Conservation (phyloP, 2,888 invertebrate species). For the Osmoderma eremita region DNA sequence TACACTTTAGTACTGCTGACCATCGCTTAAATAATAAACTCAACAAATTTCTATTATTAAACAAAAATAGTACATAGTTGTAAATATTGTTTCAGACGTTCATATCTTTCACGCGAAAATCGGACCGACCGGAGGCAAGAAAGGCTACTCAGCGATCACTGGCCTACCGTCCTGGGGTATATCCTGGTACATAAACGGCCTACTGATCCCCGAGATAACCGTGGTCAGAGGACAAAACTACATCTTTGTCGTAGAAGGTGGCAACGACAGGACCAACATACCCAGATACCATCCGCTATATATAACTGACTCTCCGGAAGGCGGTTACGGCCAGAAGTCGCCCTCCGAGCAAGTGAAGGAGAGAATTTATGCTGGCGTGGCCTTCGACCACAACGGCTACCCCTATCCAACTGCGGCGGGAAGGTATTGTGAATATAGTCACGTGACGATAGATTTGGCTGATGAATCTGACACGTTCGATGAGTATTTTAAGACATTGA, state of each 20-base stretch:
- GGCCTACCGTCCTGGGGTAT: constrained; percentile 89
- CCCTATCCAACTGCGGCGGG: constrained; percentile 85
- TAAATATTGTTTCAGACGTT: constrained; percentile 61
- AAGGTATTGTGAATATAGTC: constrained; percentile 88
- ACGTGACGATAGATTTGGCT: constrained; percentile 80
- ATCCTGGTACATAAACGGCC: constrained; percentile 92
- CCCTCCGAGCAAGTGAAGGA: constrained; percentile 76
- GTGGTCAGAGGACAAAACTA: constrained; percentile 89
- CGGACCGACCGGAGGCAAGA: constrained; percentile 84
- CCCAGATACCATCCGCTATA: constrained; percentile 92
- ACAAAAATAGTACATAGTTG: no score
- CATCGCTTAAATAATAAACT: no score
- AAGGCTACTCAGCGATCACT: constrained; percentile 84
- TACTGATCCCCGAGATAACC: constrained; percentile 87
- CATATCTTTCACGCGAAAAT: constrained; percentile 78
- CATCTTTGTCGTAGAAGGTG: constrained; percentile 87
- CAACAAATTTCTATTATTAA: no score
- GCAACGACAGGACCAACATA: constrained; percentile 81
- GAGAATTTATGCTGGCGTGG: constrained; percentile 81
- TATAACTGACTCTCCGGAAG: constrained; percentile 86
- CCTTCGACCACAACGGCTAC: constrained; percentile 78
- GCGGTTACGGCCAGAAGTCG: constrained; percentile 84
- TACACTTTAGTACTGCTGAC: no score
- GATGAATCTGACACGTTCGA: constrained; percentile 78
- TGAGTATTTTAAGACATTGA: constrained; percentile 79